Base-by-base conservation (phyloP, 2,888 invertebrate species). In the Pharmacophagus antenor region DNA sequence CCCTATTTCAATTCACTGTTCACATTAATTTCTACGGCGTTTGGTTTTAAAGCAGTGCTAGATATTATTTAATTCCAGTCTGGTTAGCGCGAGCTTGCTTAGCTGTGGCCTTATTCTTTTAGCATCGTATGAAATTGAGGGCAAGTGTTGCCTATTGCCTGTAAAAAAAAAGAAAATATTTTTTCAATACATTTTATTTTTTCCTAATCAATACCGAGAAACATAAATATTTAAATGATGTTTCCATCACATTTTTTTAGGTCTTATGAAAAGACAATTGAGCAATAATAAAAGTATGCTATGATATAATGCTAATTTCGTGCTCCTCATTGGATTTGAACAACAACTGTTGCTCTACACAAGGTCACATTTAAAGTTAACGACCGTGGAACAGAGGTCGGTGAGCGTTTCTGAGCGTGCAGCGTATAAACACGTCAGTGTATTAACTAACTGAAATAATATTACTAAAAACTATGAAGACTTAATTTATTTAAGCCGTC, bases 361-460 rank as follows among this genome's bases (percentile, higher is more conserved):
- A 58, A 58, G 58, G 58, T 58, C 41, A 31, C 41, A n/a, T 8
- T 15, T 46, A 21, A 53, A 58, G 53, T 58, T 58, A 58, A 41
- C 48, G 53, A 25, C 53, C 48, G 48, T 48, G 53, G 31, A 53
- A 53, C 41, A 48, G 23, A 58, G 57, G 57, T 57, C 44, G 50
- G n/a, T 31, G 31, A 48, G 25, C 6, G 41, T 22, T 48, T 48
- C 52, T 53, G 22, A 41, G 15, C 27, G 51, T 51, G 21, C 7
- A 44, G 21, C 22, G 22, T 15, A 31, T 3, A 12, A 25, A 42
- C 22, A 23, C 20, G 17, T 46, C 37, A 37, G 21, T 46, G 18
- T 22, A 42, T 46, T 31, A 17, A 17, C 31, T 57, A 51, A 44
- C 51, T 50, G 31, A 10, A 31, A 31, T 31, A 10, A 31, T 31